A percentile compares a stretch with the other conserved stretches of the same genome.
These are phyloP conservation scores for Bolinopsis microptera DNA, from an alignment of 37 sponge, comb jelly and placozoan species.

Conservation along the genomic window DNA sequence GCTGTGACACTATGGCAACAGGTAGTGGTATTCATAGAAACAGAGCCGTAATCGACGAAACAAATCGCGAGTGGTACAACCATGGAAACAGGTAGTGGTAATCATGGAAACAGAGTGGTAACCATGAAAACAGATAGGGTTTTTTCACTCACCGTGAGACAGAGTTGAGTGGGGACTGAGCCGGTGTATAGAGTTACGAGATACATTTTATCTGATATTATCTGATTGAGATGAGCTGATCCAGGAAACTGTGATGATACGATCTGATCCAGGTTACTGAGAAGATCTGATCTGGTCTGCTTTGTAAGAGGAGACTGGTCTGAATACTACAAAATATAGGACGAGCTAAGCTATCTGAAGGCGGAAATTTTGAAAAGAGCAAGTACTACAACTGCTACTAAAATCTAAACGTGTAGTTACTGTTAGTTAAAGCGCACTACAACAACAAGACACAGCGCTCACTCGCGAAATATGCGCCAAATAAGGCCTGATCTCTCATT, in stretches of 20 bases:
- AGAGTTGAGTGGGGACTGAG: slow-evolving; percentile 24
- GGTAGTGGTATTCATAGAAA: too few species aligned
- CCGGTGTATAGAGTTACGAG: slow-evolving; percentile 21
- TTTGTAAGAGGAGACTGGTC: not conserved
- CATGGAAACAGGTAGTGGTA: not conserved
- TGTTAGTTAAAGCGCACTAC: not conserved
- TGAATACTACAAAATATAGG: not conserved
- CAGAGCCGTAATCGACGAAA: too few species aligned
- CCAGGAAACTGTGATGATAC: not conserved
- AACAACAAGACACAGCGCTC: slow-evolving; percentile 13
- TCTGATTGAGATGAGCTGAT: not conserved
- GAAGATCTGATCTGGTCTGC: not conserved
- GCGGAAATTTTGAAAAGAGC: not conserved
- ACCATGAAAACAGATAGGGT: not conserved
- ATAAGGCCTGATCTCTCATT: slow-evolving; percentile 45
- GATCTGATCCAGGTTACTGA: not conserved
- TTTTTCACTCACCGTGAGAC: slow-evolving; percentile 1
- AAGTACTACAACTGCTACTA: not conserved
- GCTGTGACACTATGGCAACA: too few species aligned
- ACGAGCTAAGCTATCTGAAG: not conserved
- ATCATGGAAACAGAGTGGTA: not conserved
- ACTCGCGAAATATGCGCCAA: slow-evolving; percentile 25
- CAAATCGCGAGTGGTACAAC: too few species aligned
- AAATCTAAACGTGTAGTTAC: not conserved
- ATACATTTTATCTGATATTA: not conserved